Percentiles rank a stretch among this genome's conserved stretches.
These are phyloP conservation scores for Hylyphantes graminicola DNA, from an alignment of 1,140 invertebrate species.

Conservation along the genomic window DNA sequence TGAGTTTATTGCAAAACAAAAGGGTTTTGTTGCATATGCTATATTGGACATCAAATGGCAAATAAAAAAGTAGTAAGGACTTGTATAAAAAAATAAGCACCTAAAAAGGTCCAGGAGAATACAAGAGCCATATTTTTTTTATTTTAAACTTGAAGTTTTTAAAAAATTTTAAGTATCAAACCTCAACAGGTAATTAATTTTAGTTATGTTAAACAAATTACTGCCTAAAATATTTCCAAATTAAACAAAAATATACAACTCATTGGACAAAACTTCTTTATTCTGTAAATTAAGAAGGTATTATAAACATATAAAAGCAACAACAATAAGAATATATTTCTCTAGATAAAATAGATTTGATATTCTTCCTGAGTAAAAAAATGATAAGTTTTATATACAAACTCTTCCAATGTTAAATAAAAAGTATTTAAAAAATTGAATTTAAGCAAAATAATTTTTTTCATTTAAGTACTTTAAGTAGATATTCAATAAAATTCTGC, in stretches of 20 bases:
- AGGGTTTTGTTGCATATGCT: no score
- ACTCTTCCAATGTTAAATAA: neutral
- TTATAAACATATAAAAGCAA: conserved; percentile 54
- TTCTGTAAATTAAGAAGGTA: conserved; percentile 17
- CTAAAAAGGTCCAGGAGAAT: no score
- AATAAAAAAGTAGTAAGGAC: no score
- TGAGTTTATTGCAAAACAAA: no score
- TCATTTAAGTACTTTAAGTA: neutral
- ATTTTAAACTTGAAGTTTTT: no score
- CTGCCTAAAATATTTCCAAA: no score
- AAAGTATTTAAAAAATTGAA: neutral
- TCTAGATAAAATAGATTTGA: conserved; percentile 50
- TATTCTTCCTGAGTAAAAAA: conserved; percentile 41
- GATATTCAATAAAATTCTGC: neutral
- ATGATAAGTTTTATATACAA: conserved; percentile 14
- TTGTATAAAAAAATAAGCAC: no score
- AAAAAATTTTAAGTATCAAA: no score
- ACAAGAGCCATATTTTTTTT: no score
- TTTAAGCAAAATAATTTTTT: neutral
- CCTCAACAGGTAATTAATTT: no score
- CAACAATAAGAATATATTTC: conserved; percentile 48
- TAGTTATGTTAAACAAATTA: no score
- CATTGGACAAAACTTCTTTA: conserved; percentile 23
- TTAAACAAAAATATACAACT: neutral
- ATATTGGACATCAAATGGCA: no score